A percentile compares a stretch with the other conserved stretches of the same genome.
Conservation (phyloP, 2,888 invertebrate genomes). For the Stomorhina lunata region DNA sequence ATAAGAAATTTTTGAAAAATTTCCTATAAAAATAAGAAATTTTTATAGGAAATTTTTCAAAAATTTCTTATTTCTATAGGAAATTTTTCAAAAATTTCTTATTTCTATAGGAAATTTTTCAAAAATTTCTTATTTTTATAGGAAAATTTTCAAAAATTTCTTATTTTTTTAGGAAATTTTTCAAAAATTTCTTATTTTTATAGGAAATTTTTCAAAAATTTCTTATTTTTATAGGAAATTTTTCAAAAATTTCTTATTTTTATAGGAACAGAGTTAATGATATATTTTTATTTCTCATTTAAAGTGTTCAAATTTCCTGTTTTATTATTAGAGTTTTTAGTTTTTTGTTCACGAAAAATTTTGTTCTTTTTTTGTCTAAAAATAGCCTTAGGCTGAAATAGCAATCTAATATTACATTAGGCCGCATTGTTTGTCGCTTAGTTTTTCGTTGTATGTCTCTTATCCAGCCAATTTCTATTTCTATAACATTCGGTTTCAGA, state of each 20-base stretch:
- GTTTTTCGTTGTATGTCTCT: not conserved
- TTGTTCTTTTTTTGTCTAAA: not conserved
- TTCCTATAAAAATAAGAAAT: too few species aligned
- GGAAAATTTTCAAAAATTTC: too few species aligned
- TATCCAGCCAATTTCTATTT: slow-evolving; percentile 9
- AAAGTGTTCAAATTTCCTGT: not conserved
- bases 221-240: too few species aligned
- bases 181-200: too few species aligned
- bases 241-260: not conserved
- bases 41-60: too few species aligned
- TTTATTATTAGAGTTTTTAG: not conserved
- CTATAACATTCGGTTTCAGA: not conserved
- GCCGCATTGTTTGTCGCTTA: slow-evolving; percentile 10
- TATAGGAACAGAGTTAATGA: not conserved
- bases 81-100: too few species aligned
- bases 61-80: too few species aligned
- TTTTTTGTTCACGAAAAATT: not conserved
- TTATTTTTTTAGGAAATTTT: too few species aligned
- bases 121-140: too few species aligned
- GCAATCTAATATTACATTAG: slow-evolving; percentile 46
- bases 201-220: too few species aligned
- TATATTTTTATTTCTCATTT: not conserved
- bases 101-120: too few species aligned
- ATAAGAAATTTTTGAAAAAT: too few species aligned
- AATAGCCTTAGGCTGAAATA: slow-evolving; percentile 31